phyloP scores from a whole-genome alignment of 92 coral and sea anemone genomes.

The Plumapathes pennacea region DNA sequence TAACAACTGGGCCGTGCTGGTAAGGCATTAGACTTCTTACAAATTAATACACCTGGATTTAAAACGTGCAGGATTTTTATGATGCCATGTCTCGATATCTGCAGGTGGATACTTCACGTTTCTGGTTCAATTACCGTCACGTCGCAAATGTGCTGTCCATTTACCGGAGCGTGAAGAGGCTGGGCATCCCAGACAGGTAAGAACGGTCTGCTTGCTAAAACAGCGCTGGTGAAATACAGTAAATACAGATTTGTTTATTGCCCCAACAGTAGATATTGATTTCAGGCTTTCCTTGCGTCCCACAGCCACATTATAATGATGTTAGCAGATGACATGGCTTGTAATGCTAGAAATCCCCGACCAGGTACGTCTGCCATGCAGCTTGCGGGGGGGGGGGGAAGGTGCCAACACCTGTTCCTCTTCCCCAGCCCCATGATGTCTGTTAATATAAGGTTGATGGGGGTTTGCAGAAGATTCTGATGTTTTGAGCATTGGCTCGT shows the following conservation, averaged over 20 bases:
- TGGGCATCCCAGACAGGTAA: slow-evolving; percentile 98
- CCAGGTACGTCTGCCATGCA: slow-evolving; percentile 87
- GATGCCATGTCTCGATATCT: not conserved
- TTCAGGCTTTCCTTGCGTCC: too few species aligned
- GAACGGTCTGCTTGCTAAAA: not conserved
- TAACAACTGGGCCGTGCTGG: slow-evolving; percentile 98
- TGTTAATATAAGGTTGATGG: too few species aligned
- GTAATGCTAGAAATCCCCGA: slow-evolving; percentile 94
- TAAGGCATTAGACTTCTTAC: slow-evolving; percentile 26
- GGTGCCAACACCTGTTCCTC: too few species aligned
- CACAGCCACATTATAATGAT: slow-evolving; percentile 90
- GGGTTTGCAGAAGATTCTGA: too few species aligned
- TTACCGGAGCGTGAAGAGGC: slow-evolving; percentile 91
- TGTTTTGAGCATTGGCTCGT: too few species aligned
- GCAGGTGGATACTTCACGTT: slow-evolving; percentile 95
- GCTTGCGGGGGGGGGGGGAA: too few species aligned
- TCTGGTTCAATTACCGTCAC: slow-evolving; percentile 99
- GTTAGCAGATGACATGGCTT: slow-evolving; percentile 99
- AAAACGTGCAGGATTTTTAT: too few species aligned
- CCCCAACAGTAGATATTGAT: not conserved
- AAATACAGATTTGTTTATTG: not conserved
- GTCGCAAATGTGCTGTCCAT: slow-evolving; percentile 95
- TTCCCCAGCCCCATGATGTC: too few species aligned
- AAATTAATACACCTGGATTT: not conserved
- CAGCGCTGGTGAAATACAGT: not conserved